A percentile compares a stretch with the other conserved stretches of the same genome.
These are phyloP conservation scores for Halcyon smyrnensis DNA, from an alignment of 2,797 vertebrate genomes.

Conservation along the genomic window DNA sequence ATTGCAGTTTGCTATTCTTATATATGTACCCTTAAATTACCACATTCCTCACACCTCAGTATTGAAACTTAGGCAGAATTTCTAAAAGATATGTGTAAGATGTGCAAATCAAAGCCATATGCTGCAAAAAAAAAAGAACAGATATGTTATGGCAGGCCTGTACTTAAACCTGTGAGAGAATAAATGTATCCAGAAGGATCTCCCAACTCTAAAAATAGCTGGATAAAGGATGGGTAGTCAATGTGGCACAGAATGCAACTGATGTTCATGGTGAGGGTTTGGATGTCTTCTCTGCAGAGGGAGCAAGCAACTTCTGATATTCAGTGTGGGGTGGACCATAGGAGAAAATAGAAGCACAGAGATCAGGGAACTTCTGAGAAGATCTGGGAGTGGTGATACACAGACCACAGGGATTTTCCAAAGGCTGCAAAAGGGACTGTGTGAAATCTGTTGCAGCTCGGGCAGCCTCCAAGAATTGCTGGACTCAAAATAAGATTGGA, in stretches of 20 bases:
- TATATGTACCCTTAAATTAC: neutral
- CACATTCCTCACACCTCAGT: neutral
- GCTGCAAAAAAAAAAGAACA: neutral
- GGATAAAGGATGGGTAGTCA: neutral
- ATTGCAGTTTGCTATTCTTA: neutral
- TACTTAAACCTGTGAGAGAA: neutral
- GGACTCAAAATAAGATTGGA: neutral
- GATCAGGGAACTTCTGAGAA: neutral
- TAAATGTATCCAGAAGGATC: neutral
- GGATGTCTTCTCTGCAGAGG: neutral
- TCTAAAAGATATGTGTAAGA: neutral
- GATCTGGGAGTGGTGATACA: neutral
- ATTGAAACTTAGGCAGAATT: neutral
- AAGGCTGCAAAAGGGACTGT: neutral
- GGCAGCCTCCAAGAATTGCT: neutral
- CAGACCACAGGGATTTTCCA: neutral
- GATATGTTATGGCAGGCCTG: neutral
- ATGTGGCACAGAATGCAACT: neutral
- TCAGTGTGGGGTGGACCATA: neutral
- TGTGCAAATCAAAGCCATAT: conserved; percentile 16
- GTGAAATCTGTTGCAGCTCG: neutral
- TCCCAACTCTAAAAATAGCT: neutral
- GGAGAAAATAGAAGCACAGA: neutral
- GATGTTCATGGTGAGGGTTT: neutral
- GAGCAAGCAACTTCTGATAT: neutral